Evolutionary conservation across 2,113 vertebrate species (phyloP).

Genomic region (Thunnus thynnus): DNA sequence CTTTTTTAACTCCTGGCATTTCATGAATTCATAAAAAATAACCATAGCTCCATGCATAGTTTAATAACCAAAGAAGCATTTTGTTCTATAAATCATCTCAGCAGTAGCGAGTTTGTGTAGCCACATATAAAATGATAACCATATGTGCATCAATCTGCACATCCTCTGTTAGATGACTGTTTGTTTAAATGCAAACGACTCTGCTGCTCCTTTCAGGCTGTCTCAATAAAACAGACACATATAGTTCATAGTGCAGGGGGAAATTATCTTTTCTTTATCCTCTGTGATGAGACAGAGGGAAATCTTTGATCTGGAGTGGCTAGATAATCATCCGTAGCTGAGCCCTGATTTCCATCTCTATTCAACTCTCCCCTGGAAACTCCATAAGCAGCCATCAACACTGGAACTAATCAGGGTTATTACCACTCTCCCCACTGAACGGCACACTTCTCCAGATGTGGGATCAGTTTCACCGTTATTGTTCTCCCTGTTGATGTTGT

Average conservation of each 20-base stretch:
- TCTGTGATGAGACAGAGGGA: slow-evolving; percentile 72
- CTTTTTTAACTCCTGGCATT: slow-evolving; percentile 46
- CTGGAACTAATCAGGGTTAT: slow-evolving; percentile 80
- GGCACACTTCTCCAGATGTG: slow-evolving; percentile 72
- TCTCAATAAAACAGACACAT: slow-evolving; percentile 45
- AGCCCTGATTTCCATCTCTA: slow-evolving; percentile 79
- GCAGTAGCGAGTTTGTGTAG: neutral
- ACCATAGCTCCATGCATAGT: slow-evolving; percentile 9
- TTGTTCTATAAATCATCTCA: slow-evolving; percentile 16
- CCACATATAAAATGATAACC: slow-evolving; percentile 10
- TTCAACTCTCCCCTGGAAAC: slow-evolving; percentile 75
- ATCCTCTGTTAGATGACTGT: slow-evolving; percentile 13
- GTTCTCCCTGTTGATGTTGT: slow-evolving; percentile 22
- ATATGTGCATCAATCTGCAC: slow-evolving; percentile 17
- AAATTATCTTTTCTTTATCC: slow-evolving; percentile 73
- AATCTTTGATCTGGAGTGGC: slow-evolving; percentile 83
- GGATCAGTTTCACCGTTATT: neutral
- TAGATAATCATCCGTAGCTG: slow-evolving; percentile 82
- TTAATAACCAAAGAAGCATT: neutral
- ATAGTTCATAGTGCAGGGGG: slow-evolving; percentile 45
- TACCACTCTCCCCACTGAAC: slow-evolving; percentile 61
- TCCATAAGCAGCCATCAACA: slow-evolving; percentile 66
- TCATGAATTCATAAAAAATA: slow-evolving; percentile 28
- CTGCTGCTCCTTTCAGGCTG: slow-evolving; percentile 8
- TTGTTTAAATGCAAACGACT: slow-evolving; percentile 21